Conservation (phyloP, 2,113 vertebrate genomes). For the Upupa epops region DNA sequence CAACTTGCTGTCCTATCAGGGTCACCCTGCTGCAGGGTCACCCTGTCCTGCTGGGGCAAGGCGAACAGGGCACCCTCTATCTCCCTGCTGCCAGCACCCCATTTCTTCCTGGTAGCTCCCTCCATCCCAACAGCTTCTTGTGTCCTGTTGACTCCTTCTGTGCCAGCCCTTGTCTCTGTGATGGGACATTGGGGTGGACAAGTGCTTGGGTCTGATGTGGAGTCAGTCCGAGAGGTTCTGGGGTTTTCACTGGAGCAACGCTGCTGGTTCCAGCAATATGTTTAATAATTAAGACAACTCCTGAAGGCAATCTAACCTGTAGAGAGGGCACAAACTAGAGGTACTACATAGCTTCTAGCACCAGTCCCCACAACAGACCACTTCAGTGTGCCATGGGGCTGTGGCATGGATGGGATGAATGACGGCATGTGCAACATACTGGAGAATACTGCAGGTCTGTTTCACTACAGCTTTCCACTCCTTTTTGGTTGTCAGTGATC, state of each 20-base stretch:
- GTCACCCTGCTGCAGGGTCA: background rate
- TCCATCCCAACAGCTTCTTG: background rate
- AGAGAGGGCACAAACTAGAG: background rate
- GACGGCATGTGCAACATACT: rapidly evolving
- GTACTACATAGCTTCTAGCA: background rate
- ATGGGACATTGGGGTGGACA: rapidly evolving
- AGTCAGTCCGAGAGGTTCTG: background rate
- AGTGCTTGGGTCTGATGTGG: background rate
- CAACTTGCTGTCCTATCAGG: rapidly evolving
- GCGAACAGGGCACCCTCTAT: background rate
- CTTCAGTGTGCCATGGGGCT: background rate
- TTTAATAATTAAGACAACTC: background rate
- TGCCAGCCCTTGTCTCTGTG: rapidly evolving
- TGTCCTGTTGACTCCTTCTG: rapidly evolving
- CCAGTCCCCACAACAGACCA: rapidly evolving
- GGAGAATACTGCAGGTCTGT: background rate
- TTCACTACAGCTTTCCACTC: background rate
- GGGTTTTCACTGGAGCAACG: background rate
- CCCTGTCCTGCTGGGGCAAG: background rate
- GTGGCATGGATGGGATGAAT: background rate
- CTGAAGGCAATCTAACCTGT: background rate
- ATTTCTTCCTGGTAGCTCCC: background rate
- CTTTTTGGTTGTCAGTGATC: background rate
- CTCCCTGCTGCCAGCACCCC: background rate
- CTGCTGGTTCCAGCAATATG: background rate